A percentile compares a stretch with the other conserved stretches of the same genome.
Conservation (phyloP, 2,888 invertebrate species). For the Drosophila antonietae region DNA sequence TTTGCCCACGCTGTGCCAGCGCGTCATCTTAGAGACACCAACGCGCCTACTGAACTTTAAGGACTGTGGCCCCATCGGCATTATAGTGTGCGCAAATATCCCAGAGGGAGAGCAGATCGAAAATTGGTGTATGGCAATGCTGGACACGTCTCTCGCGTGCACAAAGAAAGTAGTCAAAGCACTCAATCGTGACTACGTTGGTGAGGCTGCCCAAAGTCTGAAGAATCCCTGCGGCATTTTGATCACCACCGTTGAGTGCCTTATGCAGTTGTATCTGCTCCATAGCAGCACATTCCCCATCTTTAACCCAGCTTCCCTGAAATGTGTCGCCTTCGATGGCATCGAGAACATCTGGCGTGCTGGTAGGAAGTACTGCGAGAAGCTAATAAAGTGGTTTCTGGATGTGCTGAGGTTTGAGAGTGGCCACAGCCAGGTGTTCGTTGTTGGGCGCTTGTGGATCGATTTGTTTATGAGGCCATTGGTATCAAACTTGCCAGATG, state of each 20-base stretch:
- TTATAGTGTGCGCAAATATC: constrained; percentile 32
- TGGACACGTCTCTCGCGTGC: background rate
- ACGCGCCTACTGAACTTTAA: background rate
- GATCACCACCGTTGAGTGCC: constrained; percentile 39
- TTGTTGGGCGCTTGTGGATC: constrained; percentile 43
- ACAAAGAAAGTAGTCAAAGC: constrained; percentile 13
- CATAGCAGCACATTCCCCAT: background rate
- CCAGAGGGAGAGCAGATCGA: constrained; percentile 22
- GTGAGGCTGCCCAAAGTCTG: background rate
- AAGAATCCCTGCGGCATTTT: constrained; percentile 31
- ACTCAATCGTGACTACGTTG: background rate
- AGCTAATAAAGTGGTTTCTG: constrained; percentile 15
- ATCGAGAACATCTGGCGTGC: constrained; percentile 10
- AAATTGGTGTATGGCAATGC: background rate
- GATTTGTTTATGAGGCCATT: constrained; percentile 27
- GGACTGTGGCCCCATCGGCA: constrained; percentile 40
- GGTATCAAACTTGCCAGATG: constrained; percentile 19
- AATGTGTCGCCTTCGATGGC: constrained; percentile 50
- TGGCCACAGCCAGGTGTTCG: constrained; percentile 32
- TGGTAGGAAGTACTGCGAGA: background rate
- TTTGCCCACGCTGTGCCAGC: constrained; percentile 49
- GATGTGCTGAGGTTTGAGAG: background rate
- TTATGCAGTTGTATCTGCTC: constrained; percentile 9
- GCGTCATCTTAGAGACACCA: background rate
- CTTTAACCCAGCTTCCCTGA: constrained; percentile 10